A percentile compares a stretch with the other conserved stretches of the same genome.
These are phyloP conservation scores for Macrobrachium nipponense DNA, from an alignment of 1,140 invertebrate genomes.

Conservation along the genomic window DNA sequence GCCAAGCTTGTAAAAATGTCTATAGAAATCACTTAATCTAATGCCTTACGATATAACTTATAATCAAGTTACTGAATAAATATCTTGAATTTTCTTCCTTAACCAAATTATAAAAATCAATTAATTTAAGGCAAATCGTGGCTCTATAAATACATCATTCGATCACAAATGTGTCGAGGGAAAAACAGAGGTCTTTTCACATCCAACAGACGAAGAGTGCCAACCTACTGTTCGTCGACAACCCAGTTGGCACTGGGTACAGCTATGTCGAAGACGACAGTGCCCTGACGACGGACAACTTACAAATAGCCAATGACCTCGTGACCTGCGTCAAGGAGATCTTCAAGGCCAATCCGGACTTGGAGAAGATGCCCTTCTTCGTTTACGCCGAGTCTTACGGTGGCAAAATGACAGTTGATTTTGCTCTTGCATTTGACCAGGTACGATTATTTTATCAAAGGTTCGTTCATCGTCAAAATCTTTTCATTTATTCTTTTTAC, in stretches of 20 bases:
- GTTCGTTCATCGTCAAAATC: no score
- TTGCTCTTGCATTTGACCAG: conserved; percentile 70
- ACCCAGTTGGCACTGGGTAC: conserved; percentile 89
- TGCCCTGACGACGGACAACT: conserved; percentile 76
- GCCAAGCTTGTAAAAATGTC: no score
- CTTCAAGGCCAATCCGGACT: conserved; percentile 76
- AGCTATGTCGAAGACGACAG: conserved; percentile 79
- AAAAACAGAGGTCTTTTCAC: no score
- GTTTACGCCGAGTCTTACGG: conserved; percentile 90
- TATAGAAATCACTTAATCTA: no score
- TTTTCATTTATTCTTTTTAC: no score
- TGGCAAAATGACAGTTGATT: conserved; percentile 90
- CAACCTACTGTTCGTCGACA: conserved; percentile 90
- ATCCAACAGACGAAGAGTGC: conserved; percentile 66
- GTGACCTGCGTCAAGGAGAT: conserved; percentile 77
- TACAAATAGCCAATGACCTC: conserved; percentile 82
- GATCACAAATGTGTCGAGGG: no score
- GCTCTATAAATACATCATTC: no score
- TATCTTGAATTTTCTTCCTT: no score
- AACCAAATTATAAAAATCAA: no score
- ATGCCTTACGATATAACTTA: no score
- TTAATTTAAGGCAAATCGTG: no score
- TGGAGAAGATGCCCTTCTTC: conserved; percentile 79
- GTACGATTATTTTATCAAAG: background rate
- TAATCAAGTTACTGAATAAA: no score